A percentile compares a stretch with the other conserved stretches of the same genome.
phyloP scores from a whole-genome alignment of 2,113 vertebrate species.

The Herpetotheres cachinnans region DNA sequence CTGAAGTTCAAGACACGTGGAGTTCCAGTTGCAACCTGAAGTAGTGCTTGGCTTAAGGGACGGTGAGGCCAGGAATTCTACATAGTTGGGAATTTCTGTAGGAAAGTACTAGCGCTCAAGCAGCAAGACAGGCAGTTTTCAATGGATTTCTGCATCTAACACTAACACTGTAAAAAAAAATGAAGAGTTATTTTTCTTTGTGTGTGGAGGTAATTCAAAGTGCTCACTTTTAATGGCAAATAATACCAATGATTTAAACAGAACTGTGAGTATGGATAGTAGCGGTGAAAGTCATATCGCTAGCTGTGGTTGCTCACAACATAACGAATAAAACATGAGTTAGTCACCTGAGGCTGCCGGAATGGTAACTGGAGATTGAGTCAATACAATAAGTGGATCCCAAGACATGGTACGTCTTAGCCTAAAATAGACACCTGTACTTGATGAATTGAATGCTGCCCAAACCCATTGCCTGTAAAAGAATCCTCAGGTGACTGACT shows the following conservation, averaged over 20 bases:
- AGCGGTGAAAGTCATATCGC: background rate
- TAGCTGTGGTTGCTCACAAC: rapidly evolving
- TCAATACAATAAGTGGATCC: background rate
- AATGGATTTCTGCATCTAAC: background rate
- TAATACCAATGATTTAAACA: background rate
- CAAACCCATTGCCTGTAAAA: background rate
- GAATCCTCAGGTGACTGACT: background rate
- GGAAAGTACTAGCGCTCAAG: background rate
- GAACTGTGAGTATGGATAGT: background rate
- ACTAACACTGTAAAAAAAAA: background rate
- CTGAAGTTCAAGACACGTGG: background rate
- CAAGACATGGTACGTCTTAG: background rate
- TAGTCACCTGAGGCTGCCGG: background rate
- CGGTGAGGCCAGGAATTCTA: background rate
- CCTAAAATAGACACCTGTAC: background rate
- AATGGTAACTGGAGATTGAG: background rate
- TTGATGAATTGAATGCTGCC: background rate
- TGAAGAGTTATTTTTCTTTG: background rate
- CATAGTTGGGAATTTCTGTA: background rate
- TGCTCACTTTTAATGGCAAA: background rate
- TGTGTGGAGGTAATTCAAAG: background rate
- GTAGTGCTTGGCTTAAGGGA: background rate
- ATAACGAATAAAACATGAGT: background rate
- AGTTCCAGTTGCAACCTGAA: background rate
- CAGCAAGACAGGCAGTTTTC: background rate